These are phyloP conservation scores for Scaptomyza tumidula DNA, from an alignment of 2,888 invertebrate genomes.

Conservation along the genomic window DNA sequence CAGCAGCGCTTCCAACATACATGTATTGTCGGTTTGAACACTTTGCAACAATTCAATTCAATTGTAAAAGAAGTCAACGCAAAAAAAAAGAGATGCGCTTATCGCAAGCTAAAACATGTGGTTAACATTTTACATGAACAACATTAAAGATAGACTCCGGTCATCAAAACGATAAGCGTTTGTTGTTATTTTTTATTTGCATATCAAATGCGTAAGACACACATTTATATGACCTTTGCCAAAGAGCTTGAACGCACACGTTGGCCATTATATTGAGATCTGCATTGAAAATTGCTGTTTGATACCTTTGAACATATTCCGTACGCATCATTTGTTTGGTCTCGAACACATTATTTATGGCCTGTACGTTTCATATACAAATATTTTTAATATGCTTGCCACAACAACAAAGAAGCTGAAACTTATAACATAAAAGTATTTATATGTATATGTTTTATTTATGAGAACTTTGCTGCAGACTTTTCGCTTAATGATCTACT, in stretches of 20 bases:
- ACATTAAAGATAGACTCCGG: slow-evolving; percentile 15
- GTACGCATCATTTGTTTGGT: slow-evolving; percentile 52
- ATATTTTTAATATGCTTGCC: slow-evolving; percentile 35
- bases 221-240: slow-evolving; percentile 46
- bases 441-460: slow-evolving; percentile 55
- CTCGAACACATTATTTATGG: slow-evolving; percentile 70
- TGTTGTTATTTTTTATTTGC: slow-evolving; percentile 54
- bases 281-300: slow-evolving; percentile 37
- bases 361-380: slow-evolving; percentile 36
- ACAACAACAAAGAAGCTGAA: slow-evolving; percentile 31
- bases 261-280: slow-evolving; percentile 55
- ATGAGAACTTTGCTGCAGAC: slow-evolving; percentile 33
- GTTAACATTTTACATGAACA: slow-evolving; percentile 1
- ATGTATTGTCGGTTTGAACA: slow-evolving; percentile 43
- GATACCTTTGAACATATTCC: slow-evolving; percentile 55
- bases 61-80: slow-evolving; percentile 34
- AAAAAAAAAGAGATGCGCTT: slow-evolving; percentile 15
- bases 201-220: slow-evolving; percentile 64
- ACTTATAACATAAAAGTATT: slow-evolving; percentile 42
- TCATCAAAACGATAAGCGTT: slow-evolving; percentile 50
- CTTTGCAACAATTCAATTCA: slow-evolving; percentile 67
- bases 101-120: slow-evolving; percentile 33
- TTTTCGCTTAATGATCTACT: slow-evolving; percentile 40
- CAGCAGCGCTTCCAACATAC: slow-evolving; percentile 31
- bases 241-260: slow-evolving; percentile 18